Base-by-base conservation (phyloP, 2,888 invertebrate species). In the Ophion ellenae region DNA sequence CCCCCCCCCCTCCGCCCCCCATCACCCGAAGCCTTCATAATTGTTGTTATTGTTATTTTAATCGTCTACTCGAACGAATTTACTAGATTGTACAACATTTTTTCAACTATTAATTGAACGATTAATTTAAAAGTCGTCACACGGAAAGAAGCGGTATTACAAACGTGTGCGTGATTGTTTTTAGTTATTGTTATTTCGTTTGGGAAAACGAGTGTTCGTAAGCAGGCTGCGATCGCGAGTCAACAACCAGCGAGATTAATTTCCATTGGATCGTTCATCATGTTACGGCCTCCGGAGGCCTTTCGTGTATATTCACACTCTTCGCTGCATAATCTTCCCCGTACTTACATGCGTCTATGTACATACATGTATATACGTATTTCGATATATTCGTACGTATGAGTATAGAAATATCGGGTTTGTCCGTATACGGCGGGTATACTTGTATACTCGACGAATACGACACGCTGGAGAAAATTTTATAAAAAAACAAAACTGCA, bases 221-320 rank as follows among this genome's bases (percentile, higher is more conserved):
- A 28, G 32, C 32, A 32, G 17, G 45, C 20, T 32, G 32, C 66
- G 66, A 66, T 76, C 76, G 84, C 53, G 53, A 63, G 64, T 75
- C 81, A 61, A 76, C 63, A 80, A 67, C 71, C 36, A 66, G 66
- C 47, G 61, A 73, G 76, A 84, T 84, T 81, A 84, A 81, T 84
- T 84, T 84, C 71, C 76, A 77, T 77, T 66, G 66, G 84, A 81
- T 84, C 84, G 84, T 84, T 73, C 84, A 77, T 85, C 78, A 78
- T 70, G 69, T 81, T 74, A 59, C 84, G 81, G 74, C 84, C 84
- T 70, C 84, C 74, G 81, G 74, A 74, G 84, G 69, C 67, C 77
- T 71, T 77, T 85, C 81, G 69, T 74, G 84, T 81, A 85, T 81
- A 81, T 81, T 85, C 81, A 64, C 84, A 84, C 84, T 81, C 73